Conservation (phyloP, 2,888 invertebrate species). For the Toxonevra muliebris region DNA sequence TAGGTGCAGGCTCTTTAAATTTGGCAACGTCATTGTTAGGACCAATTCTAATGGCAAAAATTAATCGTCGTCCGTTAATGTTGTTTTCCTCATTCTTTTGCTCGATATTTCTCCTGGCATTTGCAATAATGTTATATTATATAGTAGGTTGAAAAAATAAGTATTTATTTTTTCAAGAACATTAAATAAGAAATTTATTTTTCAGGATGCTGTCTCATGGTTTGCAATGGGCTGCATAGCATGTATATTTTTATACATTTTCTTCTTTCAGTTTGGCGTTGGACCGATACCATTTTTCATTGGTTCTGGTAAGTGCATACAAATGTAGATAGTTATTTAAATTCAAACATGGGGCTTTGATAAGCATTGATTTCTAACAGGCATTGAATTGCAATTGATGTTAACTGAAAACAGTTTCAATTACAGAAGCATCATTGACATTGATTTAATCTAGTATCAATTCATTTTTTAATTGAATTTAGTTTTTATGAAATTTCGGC, state of each 20-base stretch:
- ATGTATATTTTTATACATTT: conserved; percentile 77
- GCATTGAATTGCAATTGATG: no score
- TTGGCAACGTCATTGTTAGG: conserved; percentile 73
- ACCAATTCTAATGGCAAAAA: conserved; percentile 72
- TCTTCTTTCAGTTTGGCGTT: conserved; percentile 82
- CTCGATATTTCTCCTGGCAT: conserved; percentile 68
- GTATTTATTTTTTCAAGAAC: not conserved
- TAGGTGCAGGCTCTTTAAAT: conserved; percentile 79
- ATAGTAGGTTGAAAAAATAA: conserved; percentile 69
- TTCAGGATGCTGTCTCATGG: conserved; percentile 70
- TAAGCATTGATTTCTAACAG: no score
- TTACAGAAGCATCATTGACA: no score
- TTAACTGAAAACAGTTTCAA: not conserved
- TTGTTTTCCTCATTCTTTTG: conserved; percentile 72
- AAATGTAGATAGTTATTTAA: no score
- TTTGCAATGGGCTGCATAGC: conserved; percentile 78
- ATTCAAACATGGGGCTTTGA: no score
- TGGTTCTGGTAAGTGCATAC: conserved; percentile 71
- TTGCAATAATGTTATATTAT: conserved; percentile 71
- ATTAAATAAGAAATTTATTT: conserved; percentile 43
- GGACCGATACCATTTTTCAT: conserved; percentile 89
- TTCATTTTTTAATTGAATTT: no score
- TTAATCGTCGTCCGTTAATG: conserved; percentile 74
- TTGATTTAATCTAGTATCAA: no score
- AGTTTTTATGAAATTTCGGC: no score